phyloP scores from a whole-genome alignment of 2,888 invertebrate genomes.

The Polietes domitor region DNA sequence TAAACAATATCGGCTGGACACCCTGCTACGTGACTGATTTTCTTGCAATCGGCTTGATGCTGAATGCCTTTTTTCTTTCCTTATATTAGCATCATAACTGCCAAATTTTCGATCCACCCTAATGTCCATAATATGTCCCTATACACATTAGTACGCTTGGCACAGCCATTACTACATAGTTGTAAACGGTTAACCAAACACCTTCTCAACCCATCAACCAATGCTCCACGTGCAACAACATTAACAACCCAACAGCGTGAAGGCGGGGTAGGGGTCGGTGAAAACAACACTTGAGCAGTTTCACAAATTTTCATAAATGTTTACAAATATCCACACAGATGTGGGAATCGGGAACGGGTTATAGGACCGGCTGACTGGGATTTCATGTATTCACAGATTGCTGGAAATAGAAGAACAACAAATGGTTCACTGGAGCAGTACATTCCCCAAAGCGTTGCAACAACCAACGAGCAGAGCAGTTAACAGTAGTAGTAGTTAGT shows the following conservation, averaged over 20 bases:
- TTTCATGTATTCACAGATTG: not conserved
- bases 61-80: no score
- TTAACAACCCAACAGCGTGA: slow-evolving; percentile 20
- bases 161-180: not conserved
- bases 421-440: slow-evolving; percentile 23
- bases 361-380: not conserved
- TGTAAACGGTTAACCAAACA: slow-evolving; percentile 5
- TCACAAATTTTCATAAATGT: slow-evolving; percentile 46
- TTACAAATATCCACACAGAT: slow-evolving; percentile 31
- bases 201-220: slow-evolving; percentile 31
- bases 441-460: slow-evolving; percentile 5
- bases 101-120: not conserved
- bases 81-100: no score
- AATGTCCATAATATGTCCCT: not conserved
- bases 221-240: slow-evolving; percentile 28
- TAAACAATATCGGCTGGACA: no score
- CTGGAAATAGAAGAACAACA: slow-evolving; percentile 12
- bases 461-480: not conserved
- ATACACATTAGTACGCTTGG: not conserved
- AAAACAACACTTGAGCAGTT: slow-evolving; percentile 22
- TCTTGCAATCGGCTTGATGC: no score
- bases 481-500: not conserved
- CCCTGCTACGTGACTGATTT: no score
- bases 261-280: not conserved
- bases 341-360: not conserved